Evolutionary conservation across 2,797 vertebrate species (phyloP).

Genomic region (Chaenodraco wilsoni): DNA sequence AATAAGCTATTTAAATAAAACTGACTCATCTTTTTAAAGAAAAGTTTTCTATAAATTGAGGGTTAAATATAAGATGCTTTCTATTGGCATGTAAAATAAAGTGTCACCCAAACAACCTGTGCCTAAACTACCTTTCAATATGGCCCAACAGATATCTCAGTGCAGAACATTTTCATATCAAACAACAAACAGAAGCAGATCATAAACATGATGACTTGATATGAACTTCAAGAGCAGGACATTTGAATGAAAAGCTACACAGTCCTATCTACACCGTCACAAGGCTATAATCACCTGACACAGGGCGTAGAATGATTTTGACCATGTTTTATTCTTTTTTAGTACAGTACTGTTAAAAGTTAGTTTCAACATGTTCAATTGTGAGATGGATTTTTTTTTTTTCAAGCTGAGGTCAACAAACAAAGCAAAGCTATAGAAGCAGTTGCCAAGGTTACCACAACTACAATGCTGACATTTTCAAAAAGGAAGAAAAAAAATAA

Average conservation of each 20-base stretch:
- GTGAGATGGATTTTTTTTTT: slow-evolving; percentile 73
- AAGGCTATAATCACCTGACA: slow-evolving; percentile 62
- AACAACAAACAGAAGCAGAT: slow-evolving; percentile 9
- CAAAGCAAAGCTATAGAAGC: slow-evolving; percentile 82
- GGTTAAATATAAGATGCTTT: not conserved
- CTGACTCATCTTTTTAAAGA: not conserved
- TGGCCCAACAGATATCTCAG: not conserved
- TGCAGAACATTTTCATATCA: slow-evolving; percentile 1
- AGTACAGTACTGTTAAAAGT: slow-evolving; percentile 88
- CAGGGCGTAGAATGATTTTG: slow-evolving; percentile 67
- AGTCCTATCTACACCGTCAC: not conserved
- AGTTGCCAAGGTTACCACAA: slow-evolving; percentile 85
- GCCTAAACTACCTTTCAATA: not conserved
- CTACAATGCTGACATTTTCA: slow-evolving; percentile 80
- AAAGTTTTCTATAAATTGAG: not conserved
- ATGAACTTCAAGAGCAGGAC: not conserved
- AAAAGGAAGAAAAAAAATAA: slow-evolving; percentile 63
- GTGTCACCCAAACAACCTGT: not conserved
- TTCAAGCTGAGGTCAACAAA: slow-evolving; percentile 80
- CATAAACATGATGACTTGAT: not conserved
- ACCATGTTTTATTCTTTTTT: slow-evolving; percentile 80
- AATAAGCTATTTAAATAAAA: not conserved
- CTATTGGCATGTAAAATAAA: not conserved
- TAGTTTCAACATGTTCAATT: slow-evolving; percentile 85
- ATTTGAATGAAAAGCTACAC: not conserved